phyloP scores from a whole-genome alignment of 2,113 vertebrate genomes.

The Menura novaehollandiae region DNA sequence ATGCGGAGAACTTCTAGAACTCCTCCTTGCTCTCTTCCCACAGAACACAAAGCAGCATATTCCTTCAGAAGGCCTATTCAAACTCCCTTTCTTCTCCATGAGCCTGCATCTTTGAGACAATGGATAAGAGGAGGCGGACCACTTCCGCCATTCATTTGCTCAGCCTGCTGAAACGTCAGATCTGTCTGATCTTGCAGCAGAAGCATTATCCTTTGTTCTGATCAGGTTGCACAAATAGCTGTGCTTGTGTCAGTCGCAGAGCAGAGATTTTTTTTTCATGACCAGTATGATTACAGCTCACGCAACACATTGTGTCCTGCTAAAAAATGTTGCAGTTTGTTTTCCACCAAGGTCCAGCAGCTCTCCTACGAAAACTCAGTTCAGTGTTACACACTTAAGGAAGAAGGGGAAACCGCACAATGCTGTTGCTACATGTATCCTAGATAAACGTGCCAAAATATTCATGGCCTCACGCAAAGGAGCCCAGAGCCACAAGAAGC shows the following conservation, averaged over 20 bases:
- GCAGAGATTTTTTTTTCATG: neutral
- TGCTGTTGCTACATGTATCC: neutral
- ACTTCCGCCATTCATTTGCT: slow-evolving; percentile 39
- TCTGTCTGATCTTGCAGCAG: slow-evolving; percentile 34
- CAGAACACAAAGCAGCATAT: slow-evolving; percentile 26
- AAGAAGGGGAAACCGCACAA: neutral
- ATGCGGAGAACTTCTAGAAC: slow-evolving; percentile 38
- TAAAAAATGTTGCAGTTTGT: neutral
- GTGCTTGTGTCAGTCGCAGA: slow-evolving; percentile 2
- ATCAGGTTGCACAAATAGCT: slow-evolving; percentile 52
- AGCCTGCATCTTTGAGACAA: slow-evolving; percentile 42
- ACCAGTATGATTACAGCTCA: neutral
- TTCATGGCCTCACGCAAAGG: neutral
- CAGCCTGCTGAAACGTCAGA: slow-evolving; percentile 52
- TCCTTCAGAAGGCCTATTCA: slow-evolving; percentile 39
- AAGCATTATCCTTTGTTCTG: slow-evolving; percentile 54
- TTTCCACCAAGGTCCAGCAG: neutral
- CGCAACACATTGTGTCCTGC: neutral
- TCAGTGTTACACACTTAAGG: neutral
- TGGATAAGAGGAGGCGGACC: slow-evolving; percentile 41
- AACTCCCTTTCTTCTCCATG: neutral
- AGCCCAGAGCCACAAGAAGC: neutral
- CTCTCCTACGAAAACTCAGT: neutral
- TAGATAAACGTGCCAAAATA: neutral
- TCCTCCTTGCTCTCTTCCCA: slow-evolving; percentile 35